A percentile compares a stretch with the other conserved stretches of the same genome.
phyloP scores from a whole-genome alignment of 1,140 invertebrate species.

The Drosophila neocordata region DNA sequence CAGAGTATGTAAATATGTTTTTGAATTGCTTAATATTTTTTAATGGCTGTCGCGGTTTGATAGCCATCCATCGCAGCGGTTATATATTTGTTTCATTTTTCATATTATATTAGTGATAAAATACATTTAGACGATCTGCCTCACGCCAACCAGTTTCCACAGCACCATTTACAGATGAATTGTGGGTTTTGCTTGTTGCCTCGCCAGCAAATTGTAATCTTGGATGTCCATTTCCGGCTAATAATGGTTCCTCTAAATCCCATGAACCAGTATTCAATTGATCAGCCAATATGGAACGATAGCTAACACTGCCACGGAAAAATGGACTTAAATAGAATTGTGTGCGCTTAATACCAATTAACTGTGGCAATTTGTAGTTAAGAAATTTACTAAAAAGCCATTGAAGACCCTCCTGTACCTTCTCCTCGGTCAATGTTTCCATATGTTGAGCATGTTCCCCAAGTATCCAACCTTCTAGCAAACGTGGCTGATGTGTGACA shows the following conservation, averaged over 20 bases:
- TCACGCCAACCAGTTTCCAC: slow-evolving; percentile 90
- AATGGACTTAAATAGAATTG: slow-evolving; percentile 87
- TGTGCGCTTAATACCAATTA: slow-evolving; percentile 67
- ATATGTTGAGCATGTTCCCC: slow-evolving; percentile 84
- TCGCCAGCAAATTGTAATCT: slow-evolving; percentile 89
- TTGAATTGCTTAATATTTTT: slow-evolving; percentile 49
- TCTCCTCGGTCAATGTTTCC: slow-evolving; percentile 84
- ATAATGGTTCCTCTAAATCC: slow-evolving; percentile 85
- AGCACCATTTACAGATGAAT: slow-evolving; percentile 91
- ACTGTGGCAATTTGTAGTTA: slow-evolving; percentile 49
- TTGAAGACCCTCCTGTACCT: slow-evolving; percentile 83
- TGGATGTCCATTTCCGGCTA: slow-evolving; percentile 82
- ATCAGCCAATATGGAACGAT: slow-evolving; percentile 85
- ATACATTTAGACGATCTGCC: slow-evolving; percentile 84
- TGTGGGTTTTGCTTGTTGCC: slow-evolving; percentile 87
- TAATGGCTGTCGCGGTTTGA: slow-evolving; percentile 39
- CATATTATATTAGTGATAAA: slow-evolving; percentile 29
- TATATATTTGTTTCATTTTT: not conserved
- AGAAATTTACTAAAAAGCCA: slow-evolving; percentile 83
- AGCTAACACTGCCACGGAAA: slow-evolving; percentile 88
- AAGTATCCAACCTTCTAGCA: slow-evolving; percentile 87
- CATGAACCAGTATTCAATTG: slow-evolving; percentile 83
- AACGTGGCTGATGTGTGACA: slow-evolving; percentile 86
- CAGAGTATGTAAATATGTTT: slow-evolving; percentile 29
- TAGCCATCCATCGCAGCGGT: not conserved